Evolutionary conservation across 53 echinoderm and acorn worm genomes (phyloP).

Genomic region (Luidia sarsii): DNA sequence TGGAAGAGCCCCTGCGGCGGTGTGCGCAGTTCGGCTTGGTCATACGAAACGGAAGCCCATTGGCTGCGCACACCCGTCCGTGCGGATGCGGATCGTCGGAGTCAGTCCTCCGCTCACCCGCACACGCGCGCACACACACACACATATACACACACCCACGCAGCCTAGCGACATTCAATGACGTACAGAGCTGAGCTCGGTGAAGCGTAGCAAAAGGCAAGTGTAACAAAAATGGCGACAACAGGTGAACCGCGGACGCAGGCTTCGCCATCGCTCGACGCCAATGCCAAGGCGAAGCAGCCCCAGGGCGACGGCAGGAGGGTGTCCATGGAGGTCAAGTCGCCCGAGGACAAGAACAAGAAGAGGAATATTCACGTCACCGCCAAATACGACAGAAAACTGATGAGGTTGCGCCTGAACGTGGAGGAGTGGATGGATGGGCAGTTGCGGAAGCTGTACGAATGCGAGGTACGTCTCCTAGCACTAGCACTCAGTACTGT

Average conservation of each 20-base stretch:
- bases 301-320: not conserved
- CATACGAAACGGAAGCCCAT: too few relatives aligned
- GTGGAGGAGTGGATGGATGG: slow-evolving; percentile 67
- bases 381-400: slow-evolving; percentile 60
- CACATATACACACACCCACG: too few relatives aligned
- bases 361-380: slow-evolving; percentile 60
- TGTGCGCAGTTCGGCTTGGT: too few relatives aligned
- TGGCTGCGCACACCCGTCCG: too few relatives aligned
- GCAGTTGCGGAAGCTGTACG: slow-evolving; percentile 41
- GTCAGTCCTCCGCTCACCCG: too few relatives aligned
- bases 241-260: slow-evolving; percentile 29
- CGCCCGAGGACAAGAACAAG: slow-evolving; percentile 45
- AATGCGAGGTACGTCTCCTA: slow-evolving; percentile 46
- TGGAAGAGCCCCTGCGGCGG: too few relatives aligned
- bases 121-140: too few relatives aligned
- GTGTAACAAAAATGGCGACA: slow-evolving; percentile 56
- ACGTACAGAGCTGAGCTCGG: too few relatives aligned
- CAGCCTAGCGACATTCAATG: too few relatives aligned
- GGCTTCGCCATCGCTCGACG: not conserved
- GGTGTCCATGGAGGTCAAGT: slow-evolving; percentile 32
- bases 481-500: too few relatives aligned
- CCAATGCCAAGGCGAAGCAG: not conserved
- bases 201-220: too few relatives aligned
- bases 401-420: slow-evolving; percentile 41
- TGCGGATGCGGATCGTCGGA: too few relatives aligned